These are phyloP conservation scores for Recurvirostra avosetta DNA, from an alignment of 2,113 vertebrate species.

Conservation along the genomic window DNA sequence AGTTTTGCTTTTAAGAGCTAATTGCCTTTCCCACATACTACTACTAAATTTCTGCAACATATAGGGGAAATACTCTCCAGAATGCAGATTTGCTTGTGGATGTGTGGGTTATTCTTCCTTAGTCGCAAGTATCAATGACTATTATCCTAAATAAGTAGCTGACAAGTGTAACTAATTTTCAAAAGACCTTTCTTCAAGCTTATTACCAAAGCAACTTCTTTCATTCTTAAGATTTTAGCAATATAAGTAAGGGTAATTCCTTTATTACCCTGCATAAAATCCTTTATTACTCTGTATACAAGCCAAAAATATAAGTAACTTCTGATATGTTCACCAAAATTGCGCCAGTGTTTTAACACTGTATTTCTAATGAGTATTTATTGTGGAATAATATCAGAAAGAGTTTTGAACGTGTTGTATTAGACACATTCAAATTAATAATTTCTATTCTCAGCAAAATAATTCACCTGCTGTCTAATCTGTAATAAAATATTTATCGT, in stretches of 20 bases:
- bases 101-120: background rate
- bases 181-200: slow-evolving; percentile 20
- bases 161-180: slow-evolving; percentile 23
- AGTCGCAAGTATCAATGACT: background rate
- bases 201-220: slow-evolving; percentile 24
- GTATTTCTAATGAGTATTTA: background rate
- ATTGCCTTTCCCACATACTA: background rate
- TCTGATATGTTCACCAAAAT: background rate
- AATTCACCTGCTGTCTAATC: background rate
- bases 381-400: background rate
- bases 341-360: background rate
- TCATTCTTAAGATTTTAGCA: background rate
- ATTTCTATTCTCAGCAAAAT: background rate
- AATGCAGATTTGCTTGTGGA: slow-evolving; percentile 25
- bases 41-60: background rate
- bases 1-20: background rate
- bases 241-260: background rate
- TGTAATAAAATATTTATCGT: background rate
- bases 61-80: background rate
- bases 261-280: background rate
- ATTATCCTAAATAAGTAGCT: background rate
- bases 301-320: background rate
- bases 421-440: background rate
- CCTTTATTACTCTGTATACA: background rate
- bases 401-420: background rate